These are phyloP conservation scores for Cyclargus thomasi DNA, from an alignment of 1,140 invertebrate species.

Conservation along the genomic window DNA sequence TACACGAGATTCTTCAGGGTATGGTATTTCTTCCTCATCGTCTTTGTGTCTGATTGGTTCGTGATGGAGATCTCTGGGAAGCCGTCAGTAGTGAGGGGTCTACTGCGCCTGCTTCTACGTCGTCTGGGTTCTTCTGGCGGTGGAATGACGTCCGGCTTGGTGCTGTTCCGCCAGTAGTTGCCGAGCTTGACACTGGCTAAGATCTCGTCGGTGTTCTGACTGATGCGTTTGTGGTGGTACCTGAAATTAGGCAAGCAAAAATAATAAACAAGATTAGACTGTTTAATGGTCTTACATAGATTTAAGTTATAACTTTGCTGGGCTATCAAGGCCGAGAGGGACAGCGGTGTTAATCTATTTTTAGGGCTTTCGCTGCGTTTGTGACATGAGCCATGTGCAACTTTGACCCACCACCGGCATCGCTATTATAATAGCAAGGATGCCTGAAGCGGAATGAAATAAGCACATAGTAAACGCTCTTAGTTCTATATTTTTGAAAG, in stretches of 20 bases:
- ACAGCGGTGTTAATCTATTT: too few species aligned
- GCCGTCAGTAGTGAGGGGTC: slow-evolving; percentile 48
- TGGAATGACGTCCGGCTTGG: slow-evolving; percentile 63
- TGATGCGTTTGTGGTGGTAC: background rate
- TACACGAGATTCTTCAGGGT: slow-evolving; percentile 61
- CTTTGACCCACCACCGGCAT: too few species aligned
- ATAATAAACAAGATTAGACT: too few species aligned
- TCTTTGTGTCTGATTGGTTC: slow-evolving; percentile 53
- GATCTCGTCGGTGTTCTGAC: slow-evolving; percentile 57
- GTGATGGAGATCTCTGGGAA: slow-evolving; percentile 66
- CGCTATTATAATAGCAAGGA: too few species aligned
- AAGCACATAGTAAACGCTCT: too few species aligned
- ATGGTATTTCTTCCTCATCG: slow-evolving; percentile 58
- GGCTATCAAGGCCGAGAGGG: too few species aligned
- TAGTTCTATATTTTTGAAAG: too few species aligned
- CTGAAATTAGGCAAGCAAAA: background rate
- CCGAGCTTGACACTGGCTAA: slow-evolving; percentile 53
- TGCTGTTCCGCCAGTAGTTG: slow-evolving; percentile 55
- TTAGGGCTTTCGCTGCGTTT: too few species aligned
- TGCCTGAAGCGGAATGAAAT: too few species aligned
- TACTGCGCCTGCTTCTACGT: slow-evolving; percentile 34
- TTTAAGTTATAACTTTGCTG: too few species aligned
- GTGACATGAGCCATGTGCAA: too few species aligned
- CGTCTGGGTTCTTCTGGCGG: slow-evolving; percentile 35
- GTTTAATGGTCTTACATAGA: too few species aligned